Conservation (phyloP, 2,888 invertebrate genomes). For the Parelbella ahira region DNA sequence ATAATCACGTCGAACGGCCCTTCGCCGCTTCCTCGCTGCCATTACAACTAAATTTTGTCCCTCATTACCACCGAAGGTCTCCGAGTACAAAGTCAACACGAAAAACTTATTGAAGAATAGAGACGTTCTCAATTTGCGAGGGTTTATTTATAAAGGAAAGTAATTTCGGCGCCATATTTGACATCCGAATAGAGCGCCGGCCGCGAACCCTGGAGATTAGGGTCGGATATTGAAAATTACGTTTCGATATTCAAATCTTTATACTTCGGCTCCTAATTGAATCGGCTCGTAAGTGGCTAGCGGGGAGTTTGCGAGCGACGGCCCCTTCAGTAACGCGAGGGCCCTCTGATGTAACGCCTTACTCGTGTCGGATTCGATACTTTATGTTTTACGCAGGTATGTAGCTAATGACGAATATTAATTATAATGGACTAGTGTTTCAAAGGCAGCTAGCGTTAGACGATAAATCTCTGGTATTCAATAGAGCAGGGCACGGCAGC, state of each 20-base stretch:
- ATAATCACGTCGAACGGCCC: conserved; percentile 35
- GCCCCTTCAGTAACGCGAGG: no score
- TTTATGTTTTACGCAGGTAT: no score
- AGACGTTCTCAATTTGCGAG: conserved; percentile 29
- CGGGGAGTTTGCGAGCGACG: not conserved
- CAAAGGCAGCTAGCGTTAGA: no score
- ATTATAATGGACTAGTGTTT: no score
- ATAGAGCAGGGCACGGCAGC: no score
- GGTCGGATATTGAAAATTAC: conserved; percentile 33
- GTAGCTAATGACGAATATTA: no score
- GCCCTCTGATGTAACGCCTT: no score
- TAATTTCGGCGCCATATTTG: conserved; percentile 32
- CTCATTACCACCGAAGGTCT: conserved; percentile 36
- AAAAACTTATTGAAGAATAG: conserved; percentile 35
- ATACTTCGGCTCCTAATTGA: conserved; percentile 23
- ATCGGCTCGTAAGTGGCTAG: conserved; percentile 12
- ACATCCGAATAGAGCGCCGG: conserved; percentile 18
- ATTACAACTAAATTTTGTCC: conserved; percentile 40
- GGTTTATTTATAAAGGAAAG: conserved; percentile 35
- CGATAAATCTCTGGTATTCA: no score
- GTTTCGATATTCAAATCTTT: conserved; percentile 29
- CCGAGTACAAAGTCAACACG: conserved; percentile 19
- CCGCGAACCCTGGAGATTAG: conserved; percentile 30
- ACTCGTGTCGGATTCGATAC: no score
- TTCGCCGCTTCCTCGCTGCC: conserved; percentile 28